Conservation (phyloP, 2,888 invertebrate species). For the Pinctada fucata region DNA sequence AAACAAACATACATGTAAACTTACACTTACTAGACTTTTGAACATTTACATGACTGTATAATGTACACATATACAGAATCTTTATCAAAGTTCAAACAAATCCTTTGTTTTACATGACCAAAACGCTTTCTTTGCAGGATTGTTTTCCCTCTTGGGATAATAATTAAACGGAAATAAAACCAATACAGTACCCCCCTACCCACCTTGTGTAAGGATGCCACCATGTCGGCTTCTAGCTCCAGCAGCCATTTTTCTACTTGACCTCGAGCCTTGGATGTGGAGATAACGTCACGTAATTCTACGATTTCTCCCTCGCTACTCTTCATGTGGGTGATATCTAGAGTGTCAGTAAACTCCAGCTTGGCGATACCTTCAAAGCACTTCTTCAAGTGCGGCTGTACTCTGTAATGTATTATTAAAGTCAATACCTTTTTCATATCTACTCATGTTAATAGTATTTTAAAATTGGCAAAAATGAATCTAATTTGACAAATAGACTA, state of each 20-base stretch:
- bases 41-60: too few relatives aligned
- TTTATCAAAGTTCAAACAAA: too few relatives aligned
- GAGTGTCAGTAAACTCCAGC: conserved; percentile 77
- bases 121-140: too few relatives aligned
- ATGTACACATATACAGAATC: too few relatives aligned
- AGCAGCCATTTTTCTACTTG: conserved; percentile 97
- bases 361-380: conserved; percentile 78
- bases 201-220: conserved; percentile 87
- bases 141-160: too few relatives aligned
- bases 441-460: too few relatives aligned
- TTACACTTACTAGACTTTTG: too few relatives aligned
- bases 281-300: conserved; percentile 74
- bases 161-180: too few relatives aligned
- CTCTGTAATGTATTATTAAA: conserved; percentile 58
- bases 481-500: too few relatives aligned
- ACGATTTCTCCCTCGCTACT: conserved; percentile 78
- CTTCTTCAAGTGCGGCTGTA: conserved; percentile 78
- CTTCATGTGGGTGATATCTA: conserved; percentile 78
- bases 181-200: background rate
- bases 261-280: conserved; percentile 84
- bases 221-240: conserved; percentile 92
- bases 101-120: too few relatives aligned
- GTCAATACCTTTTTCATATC: background rate
- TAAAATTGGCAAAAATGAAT: too few relatives aligned
- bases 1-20: too few relatives aligned